Base-by-base conservation (phyloP, 2,113 vertebrate species). In the Chionomys nivalis region DNA sequence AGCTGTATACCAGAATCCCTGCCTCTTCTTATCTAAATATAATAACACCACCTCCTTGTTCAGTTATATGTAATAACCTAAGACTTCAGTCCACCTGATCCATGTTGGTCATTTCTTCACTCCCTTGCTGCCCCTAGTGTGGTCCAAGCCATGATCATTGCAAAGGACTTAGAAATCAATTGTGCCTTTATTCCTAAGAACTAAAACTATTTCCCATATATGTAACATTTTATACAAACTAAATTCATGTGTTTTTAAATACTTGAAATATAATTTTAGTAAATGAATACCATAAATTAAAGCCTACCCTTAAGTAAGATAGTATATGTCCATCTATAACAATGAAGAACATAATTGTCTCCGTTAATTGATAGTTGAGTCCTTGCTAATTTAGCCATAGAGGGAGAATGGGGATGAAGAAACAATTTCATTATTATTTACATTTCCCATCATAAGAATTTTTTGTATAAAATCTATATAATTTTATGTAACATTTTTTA, bases 401-500 rank as follows among this genome's bases (percentile, higher is more conserved):
- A 85, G 61, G 33, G 12, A 89, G 17, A 91, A 89, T 73, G 0
- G 4, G 1, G 1, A 1, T 39, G 19, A 11, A 26, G 36, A 42
- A 72, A 75, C n/a, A 73, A 44, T 89, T 76, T 86, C 11, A 26
- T 87, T 82, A 89, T 95, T 86, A 31, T 77, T 94, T 82, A 83
- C 68, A 36, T 90, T 68, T 19, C 3, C 19, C 95, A 85, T 70
- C 47, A n/a, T 66, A 94, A 7, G 49, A 65, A 52, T 47, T 76
- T 89, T 82, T 95, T 61, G 75, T 90, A 55, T 86, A 81, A 93
- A 93, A n/a, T 81, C 17, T 58, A 5, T 81, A 68, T 87, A 7
- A 94, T 96, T 96, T 98, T 94, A 93, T 85, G 3, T 66, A 75
- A 9, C 23, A 87, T 93, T 95, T 73, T 96, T 5, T 49, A 96